A percentile compares a stretch with the other conserved stretches of the same genome.
These are phyloP conservation scores for Lepidocyrtoides sp. DNA, from an alignment of 2,888 invertebrate species.

Conservation along the genomic window DNA sequence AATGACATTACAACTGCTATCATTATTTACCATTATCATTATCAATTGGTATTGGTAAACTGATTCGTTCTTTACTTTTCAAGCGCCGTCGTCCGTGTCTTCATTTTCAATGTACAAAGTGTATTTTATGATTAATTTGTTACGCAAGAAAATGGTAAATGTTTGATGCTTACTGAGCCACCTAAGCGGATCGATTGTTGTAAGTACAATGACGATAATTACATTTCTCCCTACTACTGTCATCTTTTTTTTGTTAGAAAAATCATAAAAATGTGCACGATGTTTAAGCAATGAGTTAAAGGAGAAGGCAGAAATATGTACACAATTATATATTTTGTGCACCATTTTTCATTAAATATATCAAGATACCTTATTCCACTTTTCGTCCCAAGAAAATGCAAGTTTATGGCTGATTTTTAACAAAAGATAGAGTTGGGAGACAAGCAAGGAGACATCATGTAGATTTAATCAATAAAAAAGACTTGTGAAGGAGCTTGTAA, in stretches of 20 bases:
- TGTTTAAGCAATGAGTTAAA: neutral
- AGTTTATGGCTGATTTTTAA: neutral
- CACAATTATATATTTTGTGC: neutral
- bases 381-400: neutral
- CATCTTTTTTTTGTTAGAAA: no score
- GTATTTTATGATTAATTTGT: neutral
- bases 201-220: no score
- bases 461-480: neutral
- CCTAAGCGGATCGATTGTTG: no score
- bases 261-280: no score
- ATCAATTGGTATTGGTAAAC: constrained; percentile 40
- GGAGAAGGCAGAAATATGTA: no score
- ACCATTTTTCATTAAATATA: no score
- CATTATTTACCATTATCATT: constrained; percentile 5
- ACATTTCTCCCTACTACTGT: no score
- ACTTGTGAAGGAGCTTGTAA: neutral
- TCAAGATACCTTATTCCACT: neutral
- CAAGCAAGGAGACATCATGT: constrained; percentile 6
- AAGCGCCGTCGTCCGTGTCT: no score
- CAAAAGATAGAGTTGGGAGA: neutral
- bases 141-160: neutral
- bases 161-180: no score
- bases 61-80: constrained; percentile 1
- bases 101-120: neutral
- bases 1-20: neutral